Conservation (phyloP, 1,140 invertebrate species). For the Acromyrmex echinatior region DNA sequence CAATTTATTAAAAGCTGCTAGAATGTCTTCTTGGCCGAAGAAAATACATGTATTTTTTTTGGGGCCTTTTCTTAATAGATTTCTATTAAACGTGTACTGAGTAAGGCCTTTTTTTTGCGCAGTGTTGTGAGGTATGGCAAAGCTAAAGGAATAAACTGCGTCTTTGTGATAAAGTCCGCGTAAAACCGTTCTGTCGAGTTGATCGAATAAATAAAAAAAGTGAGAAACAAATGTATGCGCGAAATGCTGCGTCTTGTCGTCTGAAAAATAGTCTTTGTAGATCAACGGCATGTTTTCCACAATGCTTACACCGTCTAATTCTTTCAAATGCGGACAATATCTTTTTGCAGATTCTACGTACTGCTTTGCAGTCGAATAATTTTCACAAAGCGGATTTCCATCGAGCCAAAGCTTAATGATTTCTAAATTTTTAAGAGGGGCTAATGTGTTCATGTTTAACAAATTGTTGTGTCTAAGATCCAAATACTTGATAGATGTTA, state of each 20-base stretch:
- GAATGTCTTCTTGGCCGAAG: constrained; percentile 79
- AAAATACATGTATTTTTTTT: constrained; percentile 70
- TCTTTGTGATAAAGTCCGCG: constrained; percentile 81
- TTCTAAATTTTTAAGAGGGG: constrained; percentile 72
- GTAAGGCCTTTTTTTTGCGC: constrained; percentile 53
- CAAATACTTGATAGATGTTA: constrained; percentile 79
- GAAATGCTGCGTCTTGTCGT: constrained; percentile 70
- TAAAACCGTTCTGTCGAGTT: constrained; percentile 78
- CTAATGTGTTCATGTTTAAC: constrained; percentile 75
- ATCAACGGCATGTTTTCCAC: constrained; percentile 73
- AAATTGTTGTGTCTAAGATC: constrained; percentile 86
- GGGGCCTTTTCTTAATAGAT: constrained; percentile 47
- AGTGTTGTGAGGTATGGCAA: constrained; percentile 59
- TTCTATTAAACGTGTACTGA: constrained; percentile 64
- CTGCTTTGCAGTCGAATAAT: constrained; percentile 78
- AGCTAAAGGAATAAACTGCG: constrained; percentile 82
- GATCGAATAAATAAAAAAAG: constrained; percentile 83
- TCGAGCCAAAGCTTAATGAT: constrained; percentile 83
- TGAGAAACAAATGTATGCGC: constrained; percentile 81
- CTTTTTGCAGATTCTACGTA: constrained; percentile 79
- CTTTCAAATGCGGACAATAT: constrained; percentile 80
- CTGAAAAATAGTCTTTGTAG: constrained; percentile 73
- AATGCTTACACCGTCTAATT: constrained; percentile 80
- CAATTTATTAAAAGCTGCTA: constrained; percentile 73
- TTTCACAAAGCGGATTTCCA: constrained; percentile 84